Evolutionary conservation across 2,888 invertebrate genomes (phyloP).

Genomic region (Agrochola circellaris): DNA sequence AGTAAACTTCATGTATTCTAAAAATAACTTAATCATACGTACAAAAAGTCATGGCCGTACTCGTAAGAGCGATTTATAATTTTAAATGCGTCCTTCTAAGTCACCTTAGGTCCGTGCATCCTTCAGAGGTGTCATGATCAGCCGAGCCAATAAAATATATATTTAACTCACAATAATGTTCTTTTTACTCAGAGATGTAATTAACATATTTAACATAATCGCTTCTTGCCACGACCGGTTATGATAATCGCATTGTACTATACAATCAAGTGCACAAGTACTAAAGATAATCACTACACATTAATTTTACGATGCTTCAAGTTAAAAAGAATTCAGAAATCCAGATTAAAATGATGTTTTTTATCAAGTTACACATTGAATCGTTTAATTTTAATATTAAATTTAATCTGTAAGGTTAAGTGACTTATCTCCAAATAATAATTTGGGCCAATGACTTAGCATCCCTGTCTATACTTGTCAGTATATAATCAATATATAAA

Average conservation of each 20-base stretch:
- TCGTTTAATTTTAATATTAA: slow-evolving; percentile 13
- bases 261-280: slow-evolving; percentile 71
- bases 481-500: slow-evolving; percentile 23
- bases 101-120: slow-evolving; percentile 39
- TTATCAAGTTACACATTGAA: not conserved
- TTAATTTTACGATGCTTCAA: slow-evolving; percentile 22
- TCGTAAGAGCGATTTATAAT: slow-evolving; percentile 5
- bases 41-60: not conserved
- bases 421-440: slow-evolving; percentile 31
- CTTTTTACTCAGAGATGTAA: slow-evolving; percentile 76
- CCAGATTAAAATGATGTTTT: too few species aligned
- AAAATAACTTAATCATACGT: slow-evolving; percentile 29
- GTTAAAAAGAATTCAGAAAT: not conserved
- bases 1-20: not conserved
- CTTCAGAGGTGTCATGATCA: slow-evolving; percentile 60
- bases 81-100: slow-evolving; percentile 56
- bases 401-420: slow-evolving; percentile 21
- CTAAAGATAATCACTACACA: slow-evolving; percentile 24
- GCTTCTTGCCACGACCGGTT: slow-evolving; percentile 79
- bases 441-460: slow-evolving; percentile 34
- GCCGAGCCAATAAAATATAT: slow-evolving; percentile 76
- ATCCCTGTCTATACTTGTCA: not conserved
- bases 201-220: slow-evolving; percentile 84
- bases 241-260: slow-evolving; percentile 77
- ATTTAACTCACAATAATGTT: slow-evolving; percentile 80